Base-by-base conservation (phyloP, 1,140 invertebrate species). In the Venustaconcha ellipsiformis region DNA sequence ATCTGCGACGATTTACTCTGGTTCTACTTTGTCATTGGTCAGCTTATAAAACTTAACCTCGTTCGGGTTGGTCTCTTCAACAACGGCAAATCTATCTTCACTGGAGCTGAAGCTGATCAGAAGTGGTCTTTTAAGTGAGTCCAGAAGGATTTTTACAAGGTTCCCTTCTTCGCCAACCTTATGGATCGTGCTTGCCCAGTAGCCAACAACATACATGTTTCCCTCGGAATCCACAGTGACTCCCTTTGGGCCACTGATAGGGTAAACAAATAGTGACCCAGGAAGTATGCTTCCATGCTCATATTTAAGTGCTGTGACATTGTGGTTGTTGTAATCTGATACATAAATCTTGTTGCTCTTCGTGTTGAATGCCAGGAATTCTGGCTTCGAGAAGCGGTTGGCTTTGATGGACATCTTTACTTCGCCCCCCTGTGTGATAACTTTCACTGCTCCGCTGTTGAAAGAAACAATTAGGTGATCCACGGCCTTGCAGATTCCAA, bases 301-400 rank as follows among this genome's bases (percentile, higher is more conserved):
- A 57, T 62, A 71, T 20, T 60, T 60, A 14, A 77, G 64, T 26
- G 75, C 75, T 4, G 75, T 77, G 26, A 77, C 48, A 11, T 30
- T 72, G 37, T 77, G 75, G 58, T 77, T 77, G 65, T 77, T 77
- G 70, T 77, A 77, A 66, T 77, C 75, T 1, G 75, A 77, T 1
- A 77, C 75, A 60, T 66, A 77, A 18, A 77, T 17, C 6, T 23
- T 64, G 5, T 3, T 67, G 57, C 68, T 77, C 26, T 68, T 37
- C 14, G 57, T n/a, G 57, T 72, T 77, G 58, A 71, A 77, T 13
- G 75, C 59, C 57, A 77, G 66, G 57, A 67, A 77, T 30, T 77
- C 75, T 17, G 75, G 75, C 23, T 77, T 77, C 20, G 70, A 72
- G 58, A 77, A 77, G 70, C 72, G 72, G 48, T 77, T 70, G 1